Evolutionary conservation across 2,113 vertebrate species (phyloP), one percentile per base, ranked within the genome.

Genomic region (Labeo rohita): DNA sequence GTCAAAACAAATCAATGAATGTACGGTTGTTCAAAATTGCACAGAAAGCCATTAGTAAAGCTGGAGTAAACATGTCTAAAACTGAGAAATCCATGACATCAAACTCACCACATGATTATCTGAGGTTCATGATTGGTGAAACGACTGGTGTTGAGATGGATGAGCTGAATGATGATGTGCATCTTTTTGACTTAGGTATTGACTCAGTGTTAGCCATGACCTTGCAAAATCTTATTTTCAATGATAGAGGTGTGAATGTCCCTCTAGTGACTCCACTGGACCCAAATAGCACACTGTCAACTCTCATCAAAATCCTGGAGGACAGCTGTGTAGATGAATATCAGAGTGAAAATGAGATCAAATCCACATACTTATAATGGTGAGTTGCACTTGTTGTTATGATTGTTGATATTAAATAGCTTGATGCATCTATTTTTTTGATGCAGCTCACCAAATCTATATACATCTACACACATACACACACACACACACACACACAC

Each of bases 271-370:
- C n/a, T n/a, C n/a, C n/a, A n/a, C n/a, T n/a, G n/a, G 95, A 97
- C 89, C 95, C 96, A 72, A 93, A 91, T 12, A 93, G 92, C 81
- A 96, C 95, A 18, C 7, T 97, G 5, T 91, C 91, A 74, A 93
- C 86, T 63, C 78, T 97, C 68, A 91, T 93, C 6, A 89, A 85
- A 54, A 1, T 93, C 59, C 85, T 97, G 61, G 76, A 88, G 2
- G 59, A 16, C 0, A 50, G 66, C 84, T 4, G 52, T 59, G 3
- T 75, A 11, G 52, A 36, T 39, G 80, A 90, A 54, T 6, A 77
- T 36, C 61, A 79, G 16, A 47, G 15, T n/a, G n/a, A n/a, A n/a
- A n/a, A n/a, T n/a, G n/a, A n/a, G n/a, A n/a, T n/a, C 54, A 59
- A 8, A 0, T 79, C 54, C 54, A 80, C 77, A 80, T 80, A 80